phyloP scores from a whole-genome alignment of 53 echinoderm and acorn worm species.

The Paracentrotus lividus region DNA sequence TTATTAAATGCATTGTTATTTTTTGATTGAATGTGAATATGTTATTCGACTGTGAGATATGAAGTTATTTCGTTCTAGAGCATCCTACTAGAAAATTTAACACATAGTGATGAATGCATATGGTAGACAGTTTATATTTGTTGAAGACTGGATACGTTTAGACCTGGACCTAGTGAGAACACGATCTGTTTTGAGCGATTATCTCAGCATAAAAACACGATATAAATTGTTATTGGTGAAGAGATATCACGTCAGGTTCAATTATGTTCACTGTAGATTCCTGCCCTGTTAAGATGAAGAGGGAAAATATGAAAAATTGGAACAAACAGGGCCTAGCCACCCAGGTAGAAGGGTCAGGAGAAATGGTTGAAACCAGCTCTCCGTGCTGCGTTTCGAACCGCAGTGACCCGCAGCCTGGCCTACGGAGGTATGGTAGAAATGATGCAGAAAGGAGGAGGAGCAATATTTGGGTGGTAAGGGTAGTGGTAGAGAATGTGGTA shows the following conservation, averaged over 20 bases:
- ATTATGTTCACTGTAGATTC: slow-evolving; percentile 20
- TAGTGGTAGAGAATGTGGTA: not conserved
- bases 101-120: not conserved
- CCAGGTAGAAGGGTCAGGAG: slow-evolving; percentile 48
- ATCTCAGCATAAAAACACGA: slow-evolving; percentile 48
- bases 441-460: not conserved
- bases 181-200: not conserved
- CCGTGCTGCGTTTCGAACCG: slow-evolving; percentile 3
- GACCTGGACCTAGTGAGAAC: not conserved
- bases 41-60: too few species aligned
- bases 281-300: not conserved
- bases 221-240: slow-evolving; percentile 52
- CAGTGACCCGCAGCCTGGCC: slow-evolving; percentile 19
- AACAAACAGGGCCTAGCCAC: slow-evolving; percentile 59
- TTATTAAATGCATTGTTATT: too few species aligned
- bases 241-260: slow-evolving; percentile 42
- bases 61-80: too few species aligned
- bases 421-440: not conserved
- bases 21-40: too few species aligned
- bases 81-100: too few species aligned
- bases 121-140: too few species aligned
- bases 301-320: slow-evolving; percentile 57
- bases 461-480: not conserved
- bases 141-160: not conserved
- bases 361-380: not conserved